These are phyloP conservation scores for Rhinatrema bivittatum DNA, from an alignment of 2,797 vertebrate genomes.

Conservation along the genomic window DNA sequence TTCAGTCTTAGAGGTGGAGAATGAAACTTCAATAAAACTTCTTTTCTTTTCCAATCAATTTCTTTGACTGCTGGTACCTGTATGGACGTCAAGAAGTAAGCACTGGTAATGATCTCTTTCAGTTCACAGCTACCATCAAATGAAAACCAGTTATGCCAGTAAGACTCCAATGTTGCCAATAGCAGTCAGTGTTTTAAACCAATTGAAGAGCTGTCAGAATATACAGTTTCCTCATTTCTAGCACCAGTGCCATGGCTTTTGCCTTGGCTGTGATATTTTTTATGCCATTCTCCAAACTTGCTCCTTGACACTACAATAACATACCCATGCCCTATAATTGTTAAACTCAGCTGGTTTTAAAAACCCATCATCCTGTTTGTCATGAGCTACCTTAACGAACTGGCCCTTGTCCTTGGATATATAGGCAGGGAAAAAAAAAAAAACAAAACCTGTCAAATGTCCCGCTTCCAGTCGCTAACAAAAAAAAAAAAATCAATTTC, in stretches of 20 bases:
- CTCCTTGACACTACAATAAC: constrained; percentile 44
- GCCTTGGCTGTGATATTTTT: no score
- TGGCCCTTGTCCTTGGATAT: constrained; percentile 76
- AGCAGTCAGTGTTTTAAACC: background rate
- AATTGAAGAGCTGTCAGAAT: no score
- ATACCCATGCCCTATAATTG: constrained; percentile 21
- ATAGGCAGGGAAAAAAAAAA: no score
- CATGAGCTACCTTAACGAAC: constrained; percentile 63
- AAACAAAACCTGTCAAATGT: constrained; percentile 81
- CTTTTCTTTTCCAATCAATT: constrained; percentile 13
- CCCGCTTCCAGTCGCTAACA: constrained; percentile 37
- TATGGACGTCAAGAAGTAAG: constrained; percentile 11
- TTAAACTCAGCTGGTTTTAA: constrained; percentile 43
- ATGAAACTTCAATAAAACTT: constrained; percentile 34
- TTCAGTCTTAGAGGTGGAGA: constrained; percentile 17
- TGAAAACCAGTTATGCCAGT: background rate
- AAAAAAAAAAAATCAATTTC: constrained; percentile 89
- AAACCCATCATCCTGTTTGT: constrained; percentile 67
- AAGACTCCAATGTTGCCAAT: background rate
- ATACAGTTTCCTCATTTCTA: constrained; percentile 23
- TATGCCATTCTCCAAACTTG: constrained; percentile 30
- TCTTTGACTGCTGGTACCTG: background rate
- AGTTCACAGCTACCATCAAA: background rate
- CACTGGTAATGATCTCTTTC: background rate
- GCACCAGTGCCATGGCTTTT: accelerated